A percentile compares a stretch with the other conserved stretches of the same genome.
Conservation (phyloP, 2,888 invertebrate genomes). For the Serrognathus titanus region DNA sequence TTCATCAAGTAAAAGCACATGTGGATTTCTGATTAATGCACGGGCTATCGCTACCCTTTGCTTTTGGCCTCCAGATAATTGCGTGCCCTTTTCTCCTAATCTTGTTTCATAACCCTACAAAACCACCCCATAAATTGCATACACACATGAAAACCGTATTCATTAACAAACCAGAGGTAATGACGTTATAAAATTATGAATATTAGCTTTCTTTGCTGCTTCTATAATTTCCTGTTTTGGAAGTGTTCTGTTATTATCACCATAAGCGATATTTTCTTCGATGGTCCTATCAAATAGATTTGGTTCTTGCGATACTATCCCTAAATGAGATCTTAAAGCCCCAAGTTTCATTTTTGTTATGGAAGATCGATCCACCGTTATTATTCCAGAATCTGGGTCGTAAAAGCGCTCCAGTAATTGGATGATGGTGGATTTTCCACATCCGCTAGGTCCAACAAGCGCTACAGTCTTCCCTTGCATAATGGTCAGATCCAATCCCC, state of each 20-base stretch:
- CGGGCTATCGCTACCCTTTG: constrained; percentile 86
- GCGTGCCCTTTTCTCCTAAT: constrained; percentile 75
- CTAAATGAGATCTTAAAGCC: constrained; percentile 67
- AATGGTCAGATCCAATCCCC: constrained; percentile 61
- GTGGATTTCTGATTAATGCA: constrained; percentile 77
- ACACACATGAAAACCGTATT: not conserved
- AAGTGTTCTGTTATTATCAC: constrained; percentile 69
- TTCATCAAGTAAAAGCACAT: constrained; percentile 76
- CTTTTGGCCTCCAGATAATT: constrained; percentile 82
- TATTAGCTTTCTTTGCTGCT: constrained; percentile 80
- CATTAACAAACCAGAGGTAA: constrained; percentile 64
- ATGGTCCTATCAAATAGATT: constrained; percentile 86
- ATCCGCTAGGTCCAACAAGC: constrained; percentile 78
- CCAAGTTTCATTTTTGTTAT: constrained; percentile 33
- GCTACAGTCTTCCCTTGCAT: constrained; percentile 69
- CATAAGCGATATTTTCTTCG: constrained; percentile 88
- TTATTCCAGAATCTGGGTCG: constrained; percentile 65
- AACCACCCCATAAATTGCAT: not conserved
- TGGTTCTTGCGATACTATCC: constrained; percentile 91
- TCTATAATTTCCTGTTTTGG: constrained; percentile 70
- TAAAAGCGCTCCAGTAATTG: constrained; percentile 82
- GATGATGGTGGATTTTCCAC: constrained; percentile 85
- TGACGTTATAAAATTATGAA: constrained; percentile 76
- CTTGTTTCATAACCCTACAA: constrained; percentile 74
- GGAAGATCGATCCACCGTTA: constrained; percentile 45